Evolutionary conservation across 2,888 invertebrate genomes (phyloP), one percentile per base, ranked within the genome.

Genomic region (Hirtodrosophila histrioides): DNA sequence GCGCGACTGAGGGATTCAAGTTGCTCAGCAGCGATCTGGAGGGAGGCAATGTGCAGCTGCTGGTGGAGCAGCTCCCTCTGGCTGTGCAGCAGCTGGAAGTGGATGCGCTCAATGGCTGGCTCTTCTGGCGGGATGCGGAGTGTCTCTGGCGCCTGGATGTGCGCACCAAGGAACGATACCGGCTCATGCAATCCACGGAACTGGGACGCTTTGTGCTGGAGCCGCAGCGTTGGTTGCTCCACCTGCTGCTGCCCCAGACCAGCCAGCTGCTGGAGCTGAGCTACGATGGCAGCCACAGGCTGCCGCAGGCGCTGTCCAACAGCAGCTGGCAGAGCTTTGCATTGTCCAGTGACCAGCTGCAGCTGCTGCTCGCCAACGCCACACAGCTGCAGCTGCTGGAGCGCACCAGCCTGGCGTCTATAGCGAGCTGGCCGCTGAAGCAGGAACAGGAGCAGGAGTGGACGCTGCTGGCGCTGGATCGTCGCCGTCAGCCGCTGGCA

Each of bases 21-120:
- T 27, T 82, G 6, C 23, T 78, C 1, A 75, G 61, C 46, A 56
- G 54, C 11, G 58, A 70, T 7, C 23, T 65, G 10, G 49, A 53
- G 0, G 80, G 73, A 0, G 58, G n/a, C 5, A 6, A 55, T 0
- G 33, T 50, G 4, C 44, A 35, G 3, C 4, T 8, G 4, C 4
- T 51, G 10, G 44, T 24, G 0, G 44, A 35, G 0, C 4, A 31
- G 2, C 48, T 83, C 4, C 48, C 33, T 0, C 23, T 8, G 4
- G 6, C 17, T 2, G 96, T 97, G 0, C 93, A 94, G 57, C 96
- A 97, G 85, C 94, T 98, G 76, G 95, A 97, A 92, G 96, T 97
- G 0, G 98, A 98, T 92, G 97, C 98, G 33, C 95, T 96, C 86
- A 98, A 98, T 90, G 98, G 98, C 6, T 97, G 95, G 91, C 91